phyloP scores from a whole-genome alignment of 2,113 vertebrate species.

The Nannospalax galili region DNA sequence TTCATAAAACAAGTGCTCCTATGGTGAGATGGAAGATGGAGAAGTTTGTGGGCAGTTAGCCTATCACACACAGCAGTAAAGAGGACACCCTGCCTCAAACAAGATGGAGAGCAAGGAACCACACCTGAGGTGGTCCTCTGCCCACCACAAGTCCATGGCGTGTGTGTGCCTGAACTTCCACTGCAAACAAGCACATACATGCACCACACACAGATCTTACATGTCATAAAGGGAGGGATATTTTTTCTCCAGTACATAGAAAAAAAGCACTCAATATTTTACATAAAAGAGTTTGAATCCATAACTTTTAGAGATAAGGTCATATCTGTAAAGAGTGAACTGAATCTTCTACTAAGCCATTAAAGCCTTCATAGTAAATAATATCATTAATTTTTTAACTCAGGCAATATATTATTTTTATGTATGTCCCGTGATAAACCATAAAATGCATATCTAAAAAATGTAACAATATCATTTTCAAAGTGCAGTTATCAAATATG shows the following conservation, averaged over 20 bases:
- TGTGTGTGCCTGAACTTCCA: not conserved
- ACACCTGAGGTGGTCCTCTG: not conserved
- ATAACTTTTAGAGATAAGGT: not conserved
- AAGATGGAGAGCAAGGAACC: not conserved
- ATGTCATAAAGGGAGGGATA: not conserved
- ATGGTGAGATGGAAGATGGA: not conserved
- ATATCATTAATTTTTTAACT: not conserved
- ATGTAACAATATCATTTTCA: not conserved
- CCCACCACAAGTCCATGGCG: not conserved
- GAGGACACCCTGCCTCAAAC: not conserved
- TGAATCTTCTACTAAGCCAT: not conserved
- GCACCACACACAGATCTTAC: not conserved
- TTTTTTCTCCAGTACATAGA: not conserved
- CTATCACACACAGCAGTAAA: not conserved
- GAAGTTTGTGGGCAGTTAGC: not conserved
- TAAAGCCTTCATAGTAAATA: not conserved
- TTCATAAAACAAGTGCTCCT: too few species aligned
- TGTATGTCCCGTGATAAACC: not conserved
- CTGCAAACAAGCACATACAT: not conserved
- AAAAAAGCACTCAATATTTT: not conserved
- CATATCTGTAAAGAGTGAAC: not conserved
- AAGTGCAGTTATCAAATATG: not conserved
- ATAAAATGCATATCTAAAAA: not conserved
- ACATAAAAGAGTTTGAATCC: not conserved
- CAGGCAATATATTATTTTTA: not conserved